Conservation (phyloP, 2,113 vertebrate species). For the Paramisgurnus dabryanus region DNA sequence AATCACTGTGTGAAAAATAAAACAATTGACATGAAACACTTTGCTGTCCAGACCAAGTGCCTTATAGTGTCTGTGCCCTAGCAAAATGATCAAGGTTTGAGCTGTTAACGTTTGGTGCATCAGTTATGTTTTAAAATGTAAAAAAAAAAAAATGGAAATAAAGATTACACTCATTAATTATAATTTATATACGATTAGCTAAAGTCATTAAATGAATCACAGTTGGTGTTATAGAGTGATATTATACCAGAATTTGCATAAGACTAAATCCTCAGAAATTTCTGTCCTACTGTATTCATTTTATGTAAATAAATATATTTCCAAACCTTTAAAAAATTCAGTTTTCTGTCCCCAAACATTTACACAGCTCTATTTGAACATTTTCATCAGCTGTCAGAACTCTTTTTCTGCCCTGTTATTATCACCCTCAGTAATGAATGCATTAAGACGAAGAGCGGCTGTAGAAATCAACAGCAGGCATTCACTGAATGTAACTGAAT, state of each 20-base stretch:
- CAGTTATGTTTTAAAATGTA: not conserved
- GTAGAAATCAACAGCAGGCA: conserved; percentile 23
- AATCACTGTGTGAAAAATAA: not conserved
- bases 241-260: not conserved
- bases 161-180: not conserved
- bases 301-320: conserved; percentile 29
- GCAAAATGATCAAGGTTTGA: not conserved
- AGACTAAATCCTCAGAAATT: conserved; percentile 12
- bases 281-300: conserved; percentile 17
- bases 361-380: conserved; percentile 13
- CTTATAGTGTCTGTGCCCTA: not conserved
- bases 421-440: conserved; percentile 3
- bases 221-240: conserved; percentile 2
- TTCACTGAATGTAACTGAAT: conserved; percentile 31
- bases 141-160: not conserved
- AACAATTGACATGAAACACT: not conserved
- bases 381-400: conserved; percentile 9
- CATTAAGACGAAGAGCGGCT: conserved; percentile 19
- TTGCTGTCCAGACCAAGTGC: not conserved
- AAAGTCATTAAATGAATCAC: not conserved
- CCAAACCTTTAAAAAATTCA: conserved; percentile 19
- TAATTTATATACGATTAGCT: not conserved
- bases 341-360: conserved; percentile 28
- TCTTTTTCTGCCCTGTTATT: conserved; percentile 8
- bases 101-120: not conserved